Evolutionary conservation across 2,797 vertebrate genomes (phyloP), one percentile per base, ranked within the genome.

Genomic region (Aulostomus chinensis): DNA sequence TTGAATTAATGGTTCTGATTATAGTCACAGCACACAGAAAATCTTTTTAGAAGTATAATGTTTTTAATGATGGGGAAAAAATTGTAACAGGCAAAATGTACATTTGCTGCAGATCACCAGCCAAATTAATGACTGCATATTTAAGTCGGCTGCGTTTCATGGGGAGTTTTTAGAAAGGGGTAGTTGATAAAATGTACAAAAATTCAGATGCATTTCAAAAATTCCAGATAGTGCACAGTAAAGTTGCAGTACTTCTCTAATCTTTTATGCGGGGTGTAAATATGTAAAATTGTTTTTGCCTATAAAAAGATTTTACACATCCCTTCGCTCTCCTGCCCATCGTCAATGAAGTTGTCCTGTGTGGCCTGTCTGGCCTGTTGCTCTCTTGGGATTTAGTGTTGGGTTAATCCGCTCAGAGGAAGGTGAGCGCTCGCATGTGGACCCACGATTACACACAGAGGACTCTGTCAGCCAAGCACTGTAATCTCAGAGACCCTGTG

Each of bases 401-500:
- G 86, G 84, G 83, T 83, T 91, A 88, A 91, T 92, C 89, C 86
- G 86, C 81, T 89, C 85, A 91, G 83, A 75, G 91, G 84, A 80
- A 81, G 85, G 85, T 88, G 85, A 89, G 80, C 86, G 28, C 86
- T 92, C 69, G 67, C 88, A 78, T 91, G 85, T 89, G 89, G 89
- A 90, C 85, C 89, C 83, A 86, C 90, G 88, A 93, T 94, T 93
- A 93, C 88, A 93, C 87, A 93, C 88, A 81, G 70, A 84, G 80
- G 77, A 84, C 80, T 84, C 82, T 86, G 87, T 90, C 83, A 88
- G 87, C 80, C 67, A 70, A 89, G 72, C 78, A 87, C 86, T 84
- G 89, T 92, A 92, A 90, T 93, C 91, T 91, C 80, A 84, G 66
- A 78, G 78, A 89, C 79, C 76, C 79, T 70, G 63, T 47, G 15